Percentiles rank a stretch among this genome's conserved stretches.
Conservation (phyloP, 2,888 invertebrate genomes). For the Cartodere bifasciata region DNA sequence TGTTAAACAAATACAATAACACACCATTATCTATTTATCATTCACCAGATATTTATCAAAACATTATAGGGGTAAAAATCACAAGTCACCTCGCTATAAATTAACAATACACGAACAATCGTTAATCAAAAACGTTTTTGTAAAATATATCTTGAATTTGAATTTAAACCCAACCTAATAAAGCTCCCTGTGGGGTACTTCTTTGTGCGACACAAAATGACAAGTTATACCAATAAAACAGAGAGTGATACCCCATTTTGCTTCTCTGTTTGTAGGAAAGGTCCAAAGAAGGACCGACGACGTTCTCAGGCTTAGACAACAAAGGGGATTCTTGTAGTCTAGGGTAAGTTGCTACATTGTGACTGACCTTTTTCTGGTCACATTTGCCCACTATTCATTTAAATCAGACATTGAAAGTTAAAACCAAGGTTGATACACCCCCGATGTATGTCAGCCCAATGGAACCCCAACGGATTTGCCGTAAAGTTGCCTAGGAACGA, state of each 20-base stretch:
- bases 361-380: constrained; percentile 20
- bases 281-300: too few species aligned
- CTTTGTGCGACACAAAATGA: constrained; percentile 11
- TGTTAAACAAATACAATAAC: too few species aligned
- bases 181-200: constrained; percentile 19
- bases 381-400: constrained; percentile 23
- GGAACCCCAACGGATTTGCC: constrained; percentile 1
- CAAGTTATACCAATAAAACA: neutral
- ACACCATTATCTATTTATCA: too few species aligned
- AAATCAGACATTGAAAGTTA: too few species aligned
- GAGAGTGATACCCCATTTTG: neutral
- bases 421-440: constrained; percentile 14
- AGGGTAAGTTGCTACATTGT: constrained; percentile 16
- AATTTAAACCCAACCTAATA: constrained; percentile 14
- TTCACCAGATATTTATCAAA: neutral
- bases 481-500: too few species aligned
- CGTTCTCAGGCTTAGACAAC: constrained; percentile 22
- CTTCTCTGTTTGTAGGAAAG: constrained; percentile 1
- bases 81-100: neutral
- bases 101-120: constrained; percentile 17
- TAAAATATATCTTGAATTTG: constrained; percentile 20
- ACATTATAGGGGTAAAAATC: neutral
- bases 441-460: constrained; percentile 5
- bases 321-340: constrained; percentile 22
- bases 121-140: constrained; percentile 26